Conservation (phyloP, 2,888 invertebrate genomes). For the Drosophila eohydei region DNA sequence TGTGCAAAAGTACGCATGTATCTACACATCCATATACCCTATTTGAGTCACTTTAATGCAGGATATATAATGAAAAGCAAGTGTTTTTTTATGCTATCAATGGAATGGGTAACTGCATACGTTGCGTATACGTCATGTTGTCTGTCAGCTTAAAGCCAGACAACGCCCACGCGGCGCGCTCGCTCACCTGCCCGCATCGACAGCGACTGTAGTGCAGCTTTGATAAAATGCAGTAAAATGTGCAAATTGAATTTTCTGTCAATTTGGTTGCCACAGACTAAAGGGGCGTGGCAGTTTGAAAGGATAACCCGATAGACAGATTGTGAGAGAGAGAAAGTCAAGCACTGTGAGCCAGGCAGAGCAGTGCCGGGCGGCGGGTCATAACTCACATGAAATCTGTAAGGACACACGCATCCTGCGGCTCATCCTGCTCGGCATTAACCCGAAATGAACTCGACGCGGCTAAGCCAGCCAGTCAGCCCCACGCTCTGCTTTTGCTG, state of each 20-base stretch:
- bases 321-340: constrained; percentile 40
- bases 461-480: constrained; percentile 4
- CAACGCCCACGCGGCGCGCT: constrained; percentile 3
- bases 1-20: too few species aligned
- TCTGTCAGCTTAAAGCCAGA: constrained; percentile 55
- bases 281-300: constrained; percentile 29
- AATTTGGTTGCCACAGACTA: constrained; percentile 51
- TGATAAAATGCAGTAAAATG: constrained; percentile 73
- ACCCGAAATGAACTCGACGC: constrained; percentile 72
- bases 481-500: not conserved
- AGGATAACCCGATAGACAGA: constrained; percentile 13
- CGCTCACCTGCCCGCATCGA: not conserved
- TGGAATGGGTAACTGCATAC: not conserved
- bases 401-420: constrained; percentile 72
- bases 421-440: constrained; percentile 66
- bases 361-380: constrained; percentile 42
- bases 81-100: not conserved
- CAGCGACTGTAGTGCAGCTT: constrained; percentile 18
- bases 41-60: not conserved
- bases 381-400: constrained; percentile 78
- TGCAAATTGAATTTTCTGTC: constrained; percentile 76
- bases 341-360: constrained; percentile 44
- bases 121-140: constrained; percentile 55
- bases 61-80: not conserved
- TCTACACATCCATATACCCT: not conserved